phyloP scores from a whole-genome alignment of 1,140 invertebrate genomes.

The Drosophila funebris region DNA sequence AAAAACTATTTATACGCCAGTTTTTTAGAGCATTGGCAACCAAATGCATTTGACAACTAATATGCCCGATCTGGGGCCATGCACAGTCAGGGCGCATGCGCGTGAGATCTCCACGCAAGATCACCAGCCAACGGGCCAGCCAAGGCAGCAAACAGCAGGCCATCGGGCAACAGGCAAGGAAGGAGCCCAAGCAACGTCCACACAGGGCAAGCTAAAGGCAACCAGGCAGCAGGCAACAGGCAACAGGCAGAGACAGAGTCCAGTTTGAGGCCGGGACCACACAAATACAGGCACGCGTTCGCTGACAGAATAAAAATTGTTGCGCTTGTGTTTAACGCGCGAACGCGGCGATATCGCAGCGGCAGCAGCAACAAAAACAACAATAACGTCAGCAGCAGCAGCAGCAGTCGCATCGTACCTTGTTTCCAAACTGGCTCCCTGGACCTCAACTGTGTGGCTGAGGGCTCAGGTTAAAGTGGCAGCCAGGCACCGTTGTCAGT shows the following conservation, averaged over 20 bases:
- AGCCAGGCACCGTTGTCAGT: slow-evolving; percentile 51
- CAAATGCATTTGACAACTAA: slow-evolving; percentile 46
- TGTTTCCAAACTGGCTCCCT: slow-evolving; percentile 78
- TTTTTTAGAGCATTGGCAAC: not conserved
- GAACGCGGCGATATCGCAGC: slow-evolving; percentile 80
- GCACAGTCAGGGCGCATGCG: slow-evolving; percentile 66
- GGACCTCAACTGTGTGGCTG: slow-evolving; percentile 41
- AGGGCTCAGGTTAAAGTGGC: slow-evolving; percentile 64
- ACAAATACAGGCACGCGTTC: slow-evolving; percentile 84
- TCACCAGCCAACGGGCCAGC: slow-evolving; percentile 38
- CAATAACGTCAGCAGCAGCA: slow-evolving; percentile 28
- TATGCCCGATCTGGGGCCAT: slow-evolving; percentile 62
- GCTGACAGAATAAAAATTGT: slow-evolving; percentile 84
- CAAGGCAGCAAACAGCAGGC: slow-evolving; percentile 19
- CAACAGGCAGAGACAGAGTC: slow-evolving; percentile 28
- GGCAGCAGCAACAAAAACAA: slow-evolving; percentile 28
- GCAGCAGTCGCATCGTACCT: slow-evolving; percentile 57
- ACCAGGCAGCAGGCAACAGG: not conserved
- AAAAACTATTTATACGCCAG: slow-evolving; percentile 74
- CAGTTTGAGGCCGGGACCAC: slow-evolving; percentile 80
- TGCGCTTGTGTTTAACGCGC: slow-evolving; percentile 84
- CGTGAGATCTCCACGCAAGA: slow-evolving; percentile 81
- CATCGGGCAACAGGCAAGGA: not conserved
- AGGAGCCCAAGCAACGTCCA: slow-evolving; percentile 27
- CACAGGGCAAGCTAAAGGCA: not conserved